Conservation (phyloP, 2,888 invertebrate genomes). For the Cheilosia grossa region DNA sequence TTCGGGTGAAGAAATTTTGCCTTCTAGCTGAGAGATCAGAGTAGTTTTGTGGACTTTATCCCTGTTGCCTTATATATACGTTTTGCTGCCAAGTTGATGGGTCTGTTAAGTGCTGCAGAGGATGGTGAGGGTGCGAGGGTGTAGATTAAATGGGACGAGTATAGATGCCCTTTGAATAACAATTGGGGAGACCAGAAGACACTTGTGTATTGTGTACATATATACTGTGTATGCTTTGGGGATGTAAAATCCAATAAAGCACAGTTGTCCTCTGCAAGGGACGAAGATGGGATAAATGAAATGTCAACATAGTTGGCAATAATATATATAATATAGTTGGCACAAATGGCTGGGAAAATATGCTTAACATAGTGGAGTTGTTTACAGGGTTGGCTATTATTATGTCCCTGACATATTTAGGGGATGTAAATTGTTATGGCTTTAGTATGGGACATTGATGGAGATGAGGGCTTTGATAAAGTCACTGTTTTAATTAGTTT, state of each 20-base stretch:
- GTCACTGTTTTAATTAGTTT: conserved; percentile 6
- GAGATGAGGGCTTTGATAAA: background rate
- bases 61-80: conserved; percentile 9
- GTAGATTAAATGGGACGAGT: conserved; percentile 1
- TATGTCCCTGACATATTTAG: conserved; percentile 16
- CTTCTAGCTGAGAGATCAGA: background rate
- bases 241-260: conserved; percentile 20
- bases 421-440: background rate
- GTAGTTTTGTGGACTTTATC: conserved; percentile 52
- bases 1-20: conserved; percentile 24
- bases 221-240: background rate
- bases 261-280: conserved; percentile 8
- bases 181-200: background rate
- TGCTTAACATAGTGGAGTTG: conserved; percentile 10
- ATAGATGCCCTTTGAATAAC: conserved; percentile 20
- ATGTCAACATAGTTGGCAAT: conserved; percentile 44
- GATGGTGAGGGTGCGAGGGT: background rate
- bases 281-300: conserved; percentile 12
- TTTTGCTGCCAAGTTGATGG: conserved; percentile 38
- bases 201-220: background rate
- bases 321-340: conserved; percentile 29
- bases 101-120: conserved; percentile 6
- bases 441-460: background rate
- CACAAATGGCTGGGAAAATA: conserved; percentile 14
- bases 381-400: background rate